Conservation (phyloP, 2,888 invertebrate species). For the Drosophila colorata region DNA sequence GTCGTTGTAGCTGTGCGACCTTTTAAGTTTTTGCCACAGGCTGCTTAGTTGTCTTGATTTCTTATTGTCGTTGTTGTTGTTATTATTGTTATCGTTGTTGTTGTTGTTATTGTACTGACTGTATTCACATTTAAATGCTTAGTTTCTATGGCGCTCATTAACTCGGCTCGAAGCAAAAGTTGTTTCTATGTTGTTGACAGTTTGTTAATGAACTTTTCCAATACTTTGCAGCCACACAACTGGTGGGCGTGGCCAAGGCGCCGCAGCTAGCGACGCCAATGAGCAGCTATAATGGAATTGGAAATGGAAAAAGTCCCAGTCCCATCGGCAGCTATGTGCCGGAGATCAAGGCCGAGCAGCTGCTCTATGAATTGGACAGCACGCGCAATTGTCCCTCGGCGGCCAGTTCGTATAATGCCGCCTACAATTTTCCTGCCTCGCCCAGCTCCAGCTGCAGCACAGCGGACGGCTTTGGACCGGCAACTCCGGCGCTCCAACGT, state of each 20-base stretch:
- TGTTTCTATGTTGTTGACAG: slow-evolving; percentile 28
- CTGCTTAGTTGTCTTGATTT: slow-evolving; percentile 23
- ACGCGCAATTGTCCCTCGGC: slow-evolving; percentile 55
- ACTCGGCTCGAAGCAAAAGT: slow-evolving; percentile 35
- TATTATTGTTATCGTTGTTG: slow-evolving; percentile 19
- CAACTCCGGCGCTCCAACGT: slow-evolving; percentile 22
- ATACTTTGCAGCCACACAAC: slow-evolving; percentile 42
- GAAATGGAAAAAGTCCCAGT: slow-evolving; percentile 27
- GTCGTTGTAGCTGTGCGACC: slow-evolving; percentile 44
- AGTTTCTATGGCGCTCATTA: slow-evolving; percentile 41
- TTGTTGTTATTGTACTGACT: slow-evolving; percentile 8
- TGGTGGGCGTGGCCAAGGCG: slow-evolving; percentile 20
- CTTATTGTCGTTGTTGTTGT: not conserved
- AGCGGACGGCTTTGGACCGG: slow-evolving; percentile 38
- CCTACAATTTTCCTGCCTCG: slow-evolving; percentile 47
- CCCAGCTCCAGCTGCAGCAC: slow-evolving; percentile 61
- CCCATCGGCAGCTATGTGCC: slow-evolving; percentile 33
- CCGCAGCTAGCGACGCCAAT: slow-evolving; percentile 16
- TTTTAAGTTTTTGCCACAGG: slow-evolving; percentile 50
- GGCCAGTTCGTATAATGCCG: slow-evolving; percentile 34
- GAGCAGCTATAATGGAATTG: slow-evolving; percentile 16
- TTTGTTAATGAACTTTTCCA: slow-evolving; percentile 40
- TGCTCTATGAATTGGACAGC: slow-evolving; percentile 52
- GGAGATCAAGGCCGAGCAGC: slow-evolving; percentile 58
- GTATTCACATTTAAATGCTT: slow-evolving; percentile 28